These are phyloP conservation scores for Cyrtonyx montezumae DNA, from an alignment of 2,113 vertebrate genomes.

Conservation along the genomic window DNA sequence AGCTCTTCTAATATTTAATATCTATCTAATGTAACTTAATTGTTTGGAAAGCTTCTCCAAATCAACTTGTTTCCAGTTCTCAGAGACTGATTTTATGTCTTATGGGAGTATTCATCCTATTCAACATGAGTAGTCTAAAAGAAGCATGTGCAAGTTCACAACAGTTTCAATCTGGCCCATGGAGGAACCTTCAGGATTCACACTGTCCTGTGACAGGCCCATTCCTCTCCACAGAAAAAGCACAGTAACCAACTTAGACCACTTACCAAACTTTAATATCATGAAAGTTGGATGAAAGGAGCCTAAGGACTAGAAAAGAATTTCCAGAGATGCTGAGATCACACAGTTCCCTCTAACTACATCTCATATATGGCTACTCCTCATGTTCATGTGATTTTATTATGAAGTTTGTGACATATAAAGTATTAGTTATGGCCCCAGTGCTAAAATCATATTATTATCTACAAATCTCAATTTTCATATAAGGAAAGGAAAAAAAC, in stretches of 20 bases:
- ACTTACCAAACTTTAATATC: background rate
- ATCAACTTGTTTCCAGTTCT: constrained; percentile 19
- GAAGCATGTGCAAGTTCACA: background rate
- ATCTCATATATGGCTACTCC: background rate
- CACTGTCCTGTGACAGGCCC: background rate
- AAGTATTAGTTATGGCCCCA: constrained; percentile 19
- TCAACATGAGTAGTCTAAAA: background rate
- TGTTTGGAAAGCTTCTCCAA: constrained; percentile 17
- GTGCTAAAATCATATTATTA: constrained; percentile 6
- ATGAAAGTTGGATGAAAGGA: background rate
- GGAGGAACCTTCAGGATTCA: background rate
- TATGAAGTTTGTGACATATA: background rate
- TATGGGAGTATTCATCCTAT: background rate
- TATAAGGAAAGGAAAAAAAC: background rate
- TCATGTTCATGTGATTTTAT: constrained; percentile 1
- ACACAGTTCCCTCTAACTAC: background rate
- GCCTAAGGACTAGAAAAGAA: background rate
- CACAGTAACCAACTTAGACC: background rate
- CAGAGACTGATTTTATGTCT: background rate
- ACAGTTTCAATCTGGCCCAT: background rate
- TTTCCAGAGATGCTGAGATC: constrained; percentile 27
- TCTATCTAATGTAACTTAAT: background rate
- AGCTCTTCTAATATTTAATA: background rate
- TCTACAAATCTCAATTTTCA: constrained; percentile 35
- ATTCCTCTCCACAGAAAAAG: background rate